Evolutionary conservation across 2,113 vertebrate genomes (phyloP).

Genomic region (Ammospiza caudacuta): DNA sequence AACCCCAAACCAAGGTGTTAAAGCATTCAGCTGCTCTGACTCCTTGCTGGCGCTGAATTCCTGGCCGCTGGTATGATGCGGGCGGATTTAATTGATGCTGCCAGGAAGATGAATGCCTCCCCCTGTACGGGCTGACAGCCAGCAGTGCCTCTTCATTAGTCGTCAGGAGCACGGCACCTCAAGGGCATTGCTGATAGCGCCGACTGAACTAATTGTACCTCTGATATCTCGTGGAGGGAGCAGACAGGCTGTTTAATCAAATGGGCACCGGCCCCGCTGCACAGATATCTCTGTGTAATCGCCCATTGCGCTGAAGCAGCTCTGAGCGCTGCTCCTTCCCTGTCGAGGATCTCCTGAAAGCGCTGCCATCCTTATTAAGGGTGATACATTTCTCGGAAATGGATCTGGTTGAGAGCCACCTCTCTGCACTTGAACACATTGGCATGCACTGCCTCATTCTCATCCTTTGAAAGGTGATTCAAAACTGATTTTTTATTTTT

Average conservation of each 20-base stretch:
- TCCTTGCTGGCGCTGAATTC: neutral
- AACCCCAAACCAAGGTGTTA: neutral
- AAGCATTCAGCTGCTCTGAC: neutral
- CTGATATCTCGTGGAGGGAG: slow-evolving; percentile 22
- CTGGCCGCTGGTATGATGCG: neutral
- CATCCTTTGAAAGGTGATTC: neutral
- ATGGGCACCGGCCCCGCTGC: neutral
- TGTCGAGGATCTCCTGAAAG: neutral
- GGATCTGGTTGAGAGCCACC: neutral
- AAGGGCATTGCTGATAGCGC: slow-evolving; percentile 54
- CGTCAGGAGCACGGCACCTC: slow-evolving; percentile 34
- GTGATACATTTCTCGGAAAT: neutral
- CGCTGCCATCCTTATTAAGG: neutral
- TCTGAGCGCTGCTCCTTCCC: accelerated
- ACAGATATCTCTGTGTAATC: accelerated
- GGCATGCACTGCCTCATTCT: neutral
- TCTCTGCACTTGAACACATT: neutral
- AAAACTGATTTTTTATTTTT: neutral
- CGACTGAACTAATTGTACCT: slow-evolving; percentile 46
- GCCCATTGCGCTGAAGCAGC: accelerated
- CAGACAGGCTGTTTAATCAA: slow-evolving; percentile 8
- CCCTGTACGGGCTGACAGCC: slow-evolving; percentile 31
- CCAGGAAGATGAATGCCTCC: slow-evolving; percentile 62
- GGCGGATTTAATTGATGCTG: slow-evolving; percentile 58
- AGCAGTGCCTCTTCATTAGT: slow-evolving; percentile 67